A percentile compares a stretch with the other conserved stretches of the same genome.
phyloP scores from a whole-genome alignment of 2,888 invertebrate species.

The Alentia gelatinosa region DNA sequence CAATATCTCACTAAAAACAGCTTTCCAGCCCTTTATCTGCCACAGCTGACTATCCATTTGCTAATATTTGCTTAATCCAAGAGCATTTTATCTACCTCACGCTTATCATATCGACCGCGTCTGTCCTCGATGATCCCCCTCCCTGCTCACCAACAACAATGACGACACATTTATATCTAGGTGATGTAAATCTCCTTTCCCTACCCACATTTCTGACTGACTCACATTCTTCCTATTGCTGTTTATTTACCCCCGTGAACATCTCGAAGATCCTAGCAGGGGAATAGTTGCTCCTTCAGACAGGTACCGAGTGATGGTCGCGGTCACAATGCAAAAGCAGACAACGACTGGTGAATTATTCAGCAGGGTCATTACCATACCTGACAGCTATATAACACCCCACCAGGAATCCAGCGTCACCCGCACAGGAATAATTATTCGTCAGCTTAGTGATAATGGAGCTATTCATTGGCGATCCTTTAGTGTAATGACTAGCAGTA shows the following conservation, averaged over 20 bases:
- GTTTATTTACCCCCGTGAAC: neutral
- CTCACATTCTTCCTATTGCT: neutral
- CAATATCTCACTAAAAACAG: no score
- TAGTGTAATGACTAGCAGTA: neutral
- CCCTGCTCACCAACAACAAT: no score
- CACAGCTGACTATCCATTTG: no score
- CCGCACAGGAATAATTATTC: neutral
- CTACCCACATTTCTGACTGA: neutral
- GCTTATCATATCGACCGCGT: no score
- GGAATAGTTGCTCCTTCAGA: no score
- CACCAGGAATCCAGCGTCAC: neutral
- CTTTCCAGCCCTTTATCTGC: no score
- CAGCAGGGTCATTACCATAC: neutral
- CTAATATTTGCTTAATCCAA: no score
- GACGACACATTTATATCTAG: no score
- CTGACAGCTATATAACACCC: neutral
- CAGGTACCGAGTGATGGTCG: neutral
- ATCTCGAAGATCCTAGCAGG: no score
- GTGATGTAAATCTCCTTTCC: no score
- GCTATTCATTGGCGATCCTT: neutral
- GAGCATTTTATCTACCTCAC: no score
- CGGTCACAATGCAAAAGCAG: neutral
- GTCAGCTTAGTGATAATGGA: neutral
- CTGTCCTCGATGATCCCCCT: no score
- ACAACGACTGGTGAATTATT: conserved; percentile 12